A percentile compares a stretch with the other conserved stretches of the same genome.
phyloP scores from a whole-genome alignment of 2,797 vertebrate genomes.

The Gallirallus australis region DNA sequence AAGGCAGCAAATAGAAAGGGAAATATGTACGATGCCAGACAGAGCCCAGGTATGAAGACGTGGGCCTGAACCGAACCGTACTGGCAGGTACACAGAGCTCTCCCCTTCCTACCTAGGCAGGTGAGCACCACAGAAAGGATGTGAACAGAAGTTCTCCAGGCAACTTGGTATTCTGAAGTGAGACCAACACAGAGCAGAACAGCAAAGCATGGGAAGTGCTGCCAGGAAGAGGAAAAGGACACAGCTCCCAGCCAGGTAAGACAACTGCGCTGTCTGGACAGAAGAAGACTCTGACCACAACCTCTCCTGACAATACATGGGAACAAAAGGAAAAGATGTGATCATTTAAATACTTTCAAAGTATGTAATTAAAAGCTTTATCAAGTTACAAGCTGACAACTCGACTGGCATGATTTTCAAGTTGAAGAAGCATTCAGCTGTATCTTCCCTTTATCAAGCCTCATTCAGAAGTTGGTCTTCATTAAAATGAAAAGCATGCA shows the following conservation, averaged over 20 bases:
- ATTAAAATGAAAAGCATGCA: conserved; percentile 25
- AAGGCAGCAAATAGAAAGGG: not conserved
- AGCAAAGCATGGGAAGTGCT: not conserved
- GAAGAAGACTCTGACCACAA: not conserved
- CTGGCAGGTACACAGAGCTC: not conserved
- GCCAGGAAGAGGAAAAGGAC: not conserved
- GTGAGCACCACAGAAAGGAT: not conserved
- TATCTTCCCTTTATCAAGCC: conserved; percentile 25
- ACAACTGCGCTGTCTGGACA: not conserved
- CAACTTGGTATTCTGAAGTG: not conserved
- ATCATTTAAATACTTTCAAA: conserved; percentile 15
- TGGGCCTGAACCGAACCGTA: not conserved
- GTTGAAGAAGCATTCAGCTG: conserved; percentile 2
- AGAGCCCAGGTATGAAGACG: not conserved
- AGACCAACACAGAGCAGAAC: not conserved
- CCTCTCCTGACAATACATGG: not conserved
- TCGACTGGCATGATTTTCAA: conserved; percentile 38
- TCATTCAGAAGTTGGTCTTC: conserved; percentile 2
- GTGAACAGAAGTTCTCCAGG: not conserved
- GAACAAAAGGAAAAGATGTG: not conserved
- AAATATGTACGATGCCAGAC: not conserved
- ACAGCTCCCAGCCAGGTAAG: not conserved
- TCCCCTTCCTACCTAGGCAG: not conserved
- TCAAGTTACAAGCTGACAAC: conserved; percentile 22
- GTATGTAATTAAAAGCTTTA: conserved; percentile 20